Percentiles rank a stretch among this genome's conserved stretches.
phyloP scores from a whole-genome alignment of 92 coral and sea anemone species.

The Palythoa caribaeorum region DNA sequence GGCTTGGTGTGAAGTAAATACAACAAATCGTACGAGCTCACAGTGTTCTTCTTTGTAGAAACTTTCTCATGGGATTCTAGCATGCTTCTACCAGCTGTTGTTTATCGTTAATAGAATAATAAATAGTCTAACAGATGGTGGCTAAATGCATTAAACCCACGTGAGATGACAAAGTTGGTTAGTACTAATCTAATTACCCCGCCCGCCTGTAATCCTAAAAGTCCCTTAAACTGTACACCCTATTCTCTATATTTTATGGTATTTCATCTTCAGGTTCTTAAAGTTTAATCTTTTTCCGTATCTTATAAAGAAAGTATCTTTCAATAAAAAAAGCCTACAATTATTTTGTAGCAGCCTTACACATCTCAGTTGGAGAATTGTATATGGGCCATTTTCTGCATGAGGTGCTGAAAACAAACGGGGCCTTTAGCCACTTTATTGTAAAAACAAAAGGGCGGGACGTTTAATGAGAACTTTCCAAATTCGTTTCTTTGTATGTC shows the following conservation, averaged over 20 bases:
- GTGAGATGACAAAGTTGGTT: conserved; percentile 93
- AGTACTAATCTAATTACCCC: conserved; percentile 96
- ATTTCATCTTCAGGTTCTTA: conserved; percentile 12
- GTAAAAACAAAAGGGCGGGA: conserved; percentile 68
- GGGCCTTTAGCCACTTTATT: conserved; percentile 72
- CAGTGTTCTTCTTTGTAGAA: conserved; percentile 99
- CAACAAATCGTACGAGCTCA: conserved; percentile 72
- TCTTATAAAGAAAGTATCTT: conserved; percentile 12
- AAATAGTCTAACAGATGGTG: conserved; percentile 99
- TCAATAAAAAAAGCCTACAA: not conserved
- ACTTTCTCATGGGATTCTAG: conserved; percentile 99
- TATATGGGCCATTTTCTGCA: conserved; percentile 71
- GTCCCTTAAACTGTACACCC: conserved; percentile 74
- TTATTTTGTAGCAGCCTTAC: conserved; percentile 27
- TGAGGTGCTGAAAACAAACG: conserved; percentile 72
- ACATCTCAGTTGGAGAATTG: conserved; percentile 45
- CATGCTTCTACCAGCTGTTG: conserved; percentile 99
- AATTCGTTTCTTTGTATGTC: conserved; percentile 59
- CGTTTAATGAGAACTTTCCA: conserved; percentile 70
- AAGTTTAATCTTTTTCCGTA: not conserved
- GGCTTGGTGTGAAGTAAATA: conserved; percentile 74
- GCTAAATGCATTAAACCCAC: conserved; percentile 98
- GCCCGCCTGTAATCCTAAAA: conserved; percentile 59
- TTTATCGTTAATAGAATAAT: conserved; percentile 99
- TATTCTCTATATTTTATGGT: conserved; percentile 16